Evolutionary conservation across 1,140 invertebrate genomes (phyloP).

Genomic region (Heliconius himera): DNA sequence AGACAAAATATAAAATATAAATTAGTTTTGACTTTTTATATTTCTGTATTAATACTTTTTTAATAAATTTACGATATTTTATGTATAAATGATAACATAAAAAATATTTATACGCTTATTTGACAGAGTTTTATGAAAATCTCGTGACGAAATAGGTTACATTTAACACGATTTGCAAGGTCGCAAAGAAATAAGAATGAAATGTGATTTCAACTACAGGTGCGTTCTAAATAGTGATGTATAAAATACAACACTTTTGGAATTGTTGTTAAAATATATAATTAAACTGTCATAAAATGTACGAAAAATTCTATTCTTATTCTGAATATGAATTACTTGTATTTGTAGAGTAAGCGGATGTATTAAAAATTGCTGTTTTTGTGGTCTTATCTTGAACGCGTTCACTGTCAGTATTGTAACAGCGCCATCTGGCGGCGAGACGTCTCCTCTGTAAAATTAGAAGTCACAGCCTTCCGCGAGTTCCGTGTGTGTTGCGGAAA

Average conservation of each 20-base stretch:
- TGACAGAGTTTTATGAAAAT: not conserved
- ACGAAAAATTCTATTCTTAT: not conserved
- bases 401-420: constrained; percentile 46
- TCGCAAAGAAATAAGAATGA: constrained; percentile 49
- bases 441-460: constrained; percentile 74
- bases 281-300: not conserved
- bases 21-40: constrained; percentile 13
- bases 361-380: constrained; percentile 23
- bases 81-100: constrained; percentile 27
- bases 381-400: constrained; percentile 54
- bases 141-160: constrained; percentile 39
- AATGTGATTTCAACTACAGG: constrained; percentile 57
- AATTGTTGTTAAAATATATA: constrained; percentile 1
- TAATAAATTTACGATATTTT: not conserved
- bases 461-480: constrained; percentile 80
- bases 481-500: constrained; percentile 81
- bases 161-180: constrained; percentile 43
- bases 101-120: not conserved
- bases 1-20: constrained; percentile 22
- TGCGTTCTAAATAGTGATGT: constrained; percentile 50
- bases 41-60: not conserved
- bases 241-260: not conserved
- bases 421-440: constrained; percentile 72
- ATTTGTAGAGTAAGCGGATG: not conserved
- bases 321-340: not conserved